Conservation (phyloP, 2,797 vertebrate species). For the Gambelia wislizenii region DNA sequence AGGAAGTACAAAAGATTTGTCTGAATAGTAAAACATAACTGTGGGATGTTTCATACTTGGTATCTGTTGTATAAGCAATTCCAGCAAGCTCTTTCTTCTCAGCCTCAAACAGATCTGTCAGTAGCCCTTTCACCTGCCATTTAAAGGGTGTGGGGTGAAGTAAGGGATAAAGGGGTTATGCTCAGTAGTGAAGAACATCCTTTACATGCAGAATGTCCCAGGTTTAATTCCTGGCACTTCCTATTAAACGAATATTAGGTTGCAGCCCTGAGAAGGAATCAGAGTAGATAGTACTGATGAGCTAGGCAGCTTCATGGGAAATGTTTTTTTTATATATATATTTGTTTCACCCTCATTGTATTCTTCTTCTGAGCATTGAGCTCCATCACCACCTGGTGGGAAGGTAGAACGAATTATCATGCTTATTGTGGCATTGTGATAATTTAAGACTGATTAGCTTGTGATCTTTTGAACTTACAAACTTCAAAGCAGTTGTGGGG, state of each 20-base stretch:
- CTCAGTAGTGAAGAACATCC: neutral
- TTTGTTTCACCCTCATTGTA: neutral
- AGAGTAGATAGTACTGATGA: too few relatives aligned
- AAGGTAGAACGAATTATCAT: neutral
- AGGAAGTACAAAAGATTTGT: neutral
- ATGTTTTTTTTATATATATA: neutral
- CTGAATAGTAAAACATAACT: neutral
- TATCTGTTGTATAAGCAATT: neutral
- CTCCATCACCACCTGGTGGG: neutral
- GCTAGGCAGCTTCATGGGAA: too few relatives aligned
- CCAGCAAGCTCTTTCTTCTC: neutral
- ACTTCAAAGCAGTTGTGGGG: neutral
- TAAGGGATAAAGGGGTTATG: neutral
- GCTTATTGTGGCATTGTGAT: neutral
- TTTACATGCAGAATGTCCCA: neutral
- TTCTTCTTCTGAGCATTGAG: neutral
- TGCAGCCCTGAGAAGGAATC: neutral
- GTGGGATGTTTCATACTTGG: neutral
- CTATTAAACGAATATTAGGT: neutral
- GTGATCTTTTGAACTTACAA: neutral
- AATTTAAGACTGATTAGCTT: neutral
- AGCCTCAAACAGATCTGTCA: conserved; percentile 34
- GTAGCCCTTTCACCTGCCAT: conserved; percentile 23
- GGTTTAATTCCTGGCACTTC: neutral
- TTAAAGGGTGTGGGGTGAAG: conserved; percentile 12